phyloP scores from a whole-genome alignment of 37 sponge, comb jelly and placozoan species.

The Diacarnus erythraeanus region DNA sequence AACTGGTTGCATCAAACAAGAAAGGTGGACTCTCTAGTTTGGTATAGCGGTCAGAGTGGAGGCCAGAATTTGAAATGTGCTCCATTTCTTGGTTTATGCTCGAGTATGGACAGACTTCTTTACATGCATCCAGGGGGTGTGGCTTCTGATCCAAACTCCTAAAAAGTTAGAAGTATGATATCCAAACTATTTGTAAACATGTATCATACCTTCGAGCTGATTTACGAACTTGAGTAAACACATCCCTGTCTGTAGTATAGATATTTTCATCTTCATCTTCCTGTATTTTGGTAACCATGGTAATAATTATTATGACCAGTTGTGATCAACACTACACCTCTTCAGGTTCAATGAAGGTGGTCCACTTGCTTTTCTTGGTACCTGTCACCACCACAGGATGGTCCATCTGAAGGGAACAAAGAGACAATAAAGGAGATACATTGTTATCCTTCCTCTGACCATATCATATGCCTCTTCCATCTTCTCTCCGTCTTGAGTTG shows the following conservation, averaged over 20 bases:
- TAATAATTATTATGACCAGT: too few relatives aligned
- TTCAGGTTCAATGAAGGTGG: constrained; percentile 38
- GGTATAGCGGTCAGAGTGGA: constrained; percentile 11
- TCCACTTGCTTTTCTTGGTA: constrained; percentile 42
- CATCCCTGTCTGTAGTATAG: constrained; percentile 27
- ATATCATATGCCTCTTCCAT: not conserved
- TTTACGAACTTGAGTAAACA: constrained; percentile 12
- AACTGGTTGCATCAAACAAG: not conserved
- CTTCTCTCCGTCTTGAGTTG: not conserved
- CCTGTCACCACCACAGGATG: constrained; percentile 22
- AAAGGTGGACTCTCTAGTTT: constrained; percentile 11
- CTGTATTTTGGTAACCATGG: not conserved
- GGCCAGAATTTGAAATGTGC: not conserved
- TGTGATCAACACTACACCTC: too few relatives aligned
- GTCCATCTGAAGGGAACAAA: too few relatives aligned
- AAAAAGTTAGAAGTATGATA: too few relatives aligned
- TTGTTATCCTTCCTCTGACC: not conserved
- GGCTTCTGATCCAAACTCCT: too few relatives aligned
- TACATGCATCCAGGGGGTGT: not conserved
- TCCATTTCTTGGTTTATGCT: constrained; percentile 32
- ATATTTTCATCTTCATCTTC: constrained; percentile 28
- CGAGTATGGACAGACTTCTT: constrained; percentile 20
- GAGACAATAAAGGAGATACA: not conserved
- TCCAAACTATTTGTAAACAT: too few relatives aligned
- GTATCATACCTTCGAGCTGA: constrained; percentile 11